Percentiles rank a stretch among this genome's conserved stretches.
Conservation (phyloP, 2,888 invertebrate species). For the Andrena hattorfiana region DNA sequence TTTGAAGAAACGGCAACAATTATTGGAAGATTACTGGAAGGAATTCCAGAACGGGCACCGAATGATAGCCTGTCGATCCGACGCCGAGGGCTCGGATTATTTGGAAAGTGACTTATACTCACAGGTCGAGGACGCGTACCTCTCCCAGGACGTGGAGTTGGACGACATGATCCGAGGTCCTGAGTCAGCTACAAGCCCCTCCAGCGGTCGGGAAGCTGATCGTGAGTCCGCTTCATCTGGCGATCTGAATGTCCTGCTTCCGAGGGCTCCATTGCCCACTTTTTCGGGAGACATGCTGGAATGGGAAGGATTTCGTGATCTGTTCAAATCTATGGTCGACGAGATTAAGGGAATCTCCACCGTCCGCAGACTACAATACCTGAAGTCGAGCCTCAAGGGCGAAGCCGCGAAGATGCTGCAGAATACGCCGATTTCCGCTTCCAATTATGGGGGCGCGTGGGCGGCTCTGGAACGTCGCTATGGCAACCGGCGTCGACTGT, state of each 20-base stretch:
- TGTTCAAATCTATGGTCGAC: not conserved
- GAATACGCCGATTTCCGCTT: not conserved
- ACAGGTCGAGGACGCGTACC: not conserved
- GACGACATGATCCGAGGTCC: not conserved
- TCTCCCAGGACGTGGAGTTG: not conserved
- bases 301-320: not conserved
- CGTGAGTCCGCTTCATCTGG: too few species aligned
- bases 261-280: not conserved
- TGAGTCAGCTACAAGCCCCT: not conserved
- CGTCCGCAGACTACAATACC: not conserved
- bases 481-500: not conserved
- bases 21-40: not conserved
- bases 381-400: not conserved
- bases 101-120: not conserved
- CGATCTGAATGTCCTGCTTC: not conserved
- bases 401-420: not conserved
- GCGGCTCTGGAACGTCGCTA: not conserved
- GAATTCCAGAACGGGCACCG: not conserved
- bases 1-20: not conserved
- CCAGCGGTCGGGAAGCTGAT: too few species aligned
- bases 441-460: not conserved
- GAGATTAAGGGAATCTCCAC: not conserved
- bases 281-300: not conserved
- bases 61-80: not conserved
- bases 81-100: not conserved